Percentiles rank a stretch among this genome's conserved stretches.
phyloP scores from a whole-genome alignment of 2,888 invertebrate species.

The Phrixothrix hirtus region DNA sequence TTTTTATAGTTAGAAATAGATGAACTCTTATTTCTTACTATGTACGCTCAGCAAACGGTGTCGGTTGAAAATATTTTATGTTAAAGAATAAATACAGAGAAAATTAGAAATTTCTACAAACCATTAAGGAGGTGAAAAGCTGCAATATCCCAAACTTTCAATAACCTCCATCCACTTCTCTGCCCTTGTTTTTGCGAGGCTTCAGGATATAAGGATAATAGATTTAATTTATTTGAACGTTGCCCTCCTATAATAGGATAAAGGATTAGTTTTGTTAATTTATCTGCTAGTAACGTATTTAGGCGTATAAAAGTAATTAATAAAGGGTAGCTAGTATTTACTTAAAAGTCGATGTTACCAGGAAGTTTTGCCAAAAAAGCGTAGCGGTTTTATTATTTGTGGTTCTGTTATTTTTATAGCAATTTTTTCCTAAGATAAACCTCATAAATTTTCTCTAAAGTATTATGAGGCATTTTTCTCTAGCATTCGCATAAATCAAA shows the following conservation, averaged over 20 bases:
- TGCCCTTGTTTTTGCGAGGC: slow-evolving; percentile 42
- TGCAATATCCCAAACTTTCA: slow-evolving; percentile 22
- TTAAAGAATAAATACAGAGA: too few relatives aligned
- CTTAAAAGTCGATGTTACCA: slow-evolving; percentile 3
- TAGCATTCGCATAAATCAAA: slow-evolving; percentile 34
- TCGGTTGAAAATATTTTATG: too few relatives aligned
- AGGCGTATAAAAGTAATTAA: slow-evolving; percentile 19
- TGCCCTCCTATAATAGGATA: slow-evolving; percentile 51
- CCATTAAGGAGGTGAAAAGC: slow-evolving; percentile 25
- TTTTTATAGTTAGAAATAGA: background rate
- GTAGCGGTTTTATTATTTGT: slow-evolving; percentile 18
- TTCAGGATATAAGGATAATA: slow-evolving; percentile 45
- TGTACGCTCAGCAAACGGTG: too few relatives aligned
- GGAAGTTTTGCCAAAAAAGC: slow-evolving; percentile 7
- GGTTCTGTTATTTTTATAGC: slow-evolving; percentile 25
- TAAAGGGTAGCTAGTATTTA: slow-evolving; percentile 7
- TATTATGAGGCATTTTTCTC: slow-evolving; percentile 33
- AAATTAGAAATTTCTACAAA: too few relatives aligned
- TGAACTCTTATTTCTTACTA: background rate
- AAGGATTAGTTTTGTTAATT: slow-evolving; percentile 53
- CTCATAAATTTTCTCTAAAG: slow-evolving; percentile 31
- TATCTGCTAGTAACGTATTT: slow-evolving; percentile 33
- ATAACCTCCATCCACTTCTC: slow-evolving; percentile 15
- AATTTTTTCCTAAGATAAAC: slow-evolving; percentile 30
- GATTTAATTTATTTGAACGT: slow-evolving; percentile 50